Evolutionary conservation across 2,888 invertebrate genomes (phyloP), one percentile per base, ranked within the genome.

Genomic region (Drosophila algonquin): DNA sequence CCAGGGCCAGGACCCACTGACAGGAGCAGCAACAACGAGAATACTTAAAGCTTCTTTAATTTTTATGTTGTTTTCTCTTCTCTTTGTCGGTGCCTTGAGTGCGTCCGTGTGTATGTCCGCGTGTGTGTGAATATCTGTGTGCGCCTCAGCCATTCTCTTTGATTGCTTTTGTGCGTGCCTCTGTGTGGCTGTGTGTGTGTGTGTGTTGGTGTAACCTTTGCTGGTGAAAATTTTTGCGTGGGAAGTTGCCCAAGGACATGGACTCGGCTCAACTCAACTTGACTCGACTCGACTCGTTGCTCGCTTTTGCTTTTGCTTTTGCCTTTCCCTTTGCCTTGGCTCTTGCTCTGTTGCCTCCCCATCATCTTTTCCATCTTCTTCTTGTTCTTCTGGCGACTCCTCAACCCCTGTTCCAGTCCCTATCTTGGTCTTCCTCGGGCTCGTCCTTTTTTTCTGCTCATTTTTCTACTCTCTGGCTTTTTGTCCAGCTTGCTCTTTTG

Each of bases 1-100:
- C 10, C 47, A 10, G 32, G 30, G 14, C 63, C 48, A 30, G 40
- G 40, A 56, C 58, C 69, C 61, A 68, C 46, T 24, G 40, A 27
- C 48, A 54, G 30, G 52, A 62, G 56, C 67, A 82, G 65, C 69
- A 72, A 72, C 81, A 83, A 81, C 53, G 65, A 40, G 87, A 73
- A 85, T 87, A 87, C 86, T 85, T 85, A 87, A 89, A 85, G 87
- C 89, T 89, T 87, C 89, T 89, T 85, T 85, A 89, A 85, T 87
- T 85, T 85, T 76, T 79, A 89, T 87, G 89, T 87, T 85, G 80
- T 77, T 81, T 87, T 85, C 87, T 87, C 87, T 81, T 89, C 78
- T 81, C 73, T 86, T 81, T 86, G 78, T 70, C 78, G 70, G 75
- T 68, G 70, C 59, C 67, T 68, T 50, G 80, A 79, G 47, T 64